A percentile compares a stretch with the other conserved stretches of the same genome.
phyloP scores from a whole-genome alignment of 2,888 invertebrate species.

The Rhorus exstirpatorius region DNA sequence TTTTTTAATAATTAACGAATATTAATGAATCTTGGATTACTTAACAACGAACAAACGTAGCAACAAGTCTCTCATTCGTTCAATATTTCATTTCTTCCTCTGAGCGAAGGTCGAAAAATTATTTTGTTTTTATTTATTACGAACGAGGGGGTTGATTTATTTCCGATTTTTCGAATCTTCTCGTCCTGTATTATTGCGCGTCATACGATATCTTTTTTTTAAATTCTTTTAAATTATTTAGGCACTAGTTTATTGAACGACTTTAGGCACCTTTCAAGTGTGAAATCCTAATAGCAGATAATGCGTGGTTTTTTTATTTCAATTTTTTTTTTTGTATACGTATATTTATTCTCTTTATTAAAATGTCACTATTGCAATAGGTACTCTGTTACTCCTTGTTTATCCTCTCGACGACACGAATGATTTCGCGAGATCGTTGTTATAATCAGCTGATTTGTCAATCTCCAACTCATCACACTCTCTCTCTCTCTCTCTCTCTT shows the following conservation, averaged over 20 bases:
- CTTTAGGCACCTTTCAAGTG: slow-evolving; percentile 79
- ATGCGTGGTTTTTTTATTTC: slow-evolving; percentile 25
- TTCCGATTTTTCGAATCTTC: not conserved
- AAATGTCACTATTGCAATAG: slow-evolving; percentile 19
- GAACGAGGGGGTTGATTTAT: not conserved
- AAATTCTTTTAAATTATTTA: slow-evolving; percentile 66
- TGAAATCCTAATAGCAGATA: slow-evolving; percentile 60
- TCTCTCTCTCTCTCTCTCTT: slow-evolving; percentile 8
- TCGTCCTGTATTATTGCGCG: slow-evolving; percentile 64
- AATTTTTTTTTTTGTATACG: not conserved
- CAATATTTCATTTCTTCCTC: not conserved
- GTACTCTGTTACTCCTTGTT: slow-evolving; percentile 14
- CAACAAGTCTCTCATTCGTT: slow-evolving; percentile 10
- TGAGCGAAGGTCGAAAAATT: not conserved
- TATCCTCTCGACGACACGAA: slow-evolving; percentile 14
- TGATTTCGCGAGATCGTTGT: not conserved
- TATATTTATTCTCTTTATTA: slow-evolving; percentile 14
- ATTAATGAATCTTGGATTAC: slow-evolving; percentile 20
- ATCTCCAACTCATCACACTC: not conserved
- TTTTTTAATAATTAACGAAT: slow-evolving; percentile 23
- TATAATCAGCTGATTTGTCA: too few relatives aligned
- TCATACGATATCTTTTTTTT: slow-evolving; percentile 47
- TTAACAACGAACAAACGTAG: not conserved
- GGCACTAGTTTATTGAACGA: slow-evolving; percentile 80
- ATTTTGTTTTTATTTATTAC: slow-evolving; percentile 8